Percentiles rank a stretch among this genome's conserved stretches.
phyloP scores from a whole-genome alignment of 2,888 invertebrate genomes.

The Cylloceria caligata region DNA sequence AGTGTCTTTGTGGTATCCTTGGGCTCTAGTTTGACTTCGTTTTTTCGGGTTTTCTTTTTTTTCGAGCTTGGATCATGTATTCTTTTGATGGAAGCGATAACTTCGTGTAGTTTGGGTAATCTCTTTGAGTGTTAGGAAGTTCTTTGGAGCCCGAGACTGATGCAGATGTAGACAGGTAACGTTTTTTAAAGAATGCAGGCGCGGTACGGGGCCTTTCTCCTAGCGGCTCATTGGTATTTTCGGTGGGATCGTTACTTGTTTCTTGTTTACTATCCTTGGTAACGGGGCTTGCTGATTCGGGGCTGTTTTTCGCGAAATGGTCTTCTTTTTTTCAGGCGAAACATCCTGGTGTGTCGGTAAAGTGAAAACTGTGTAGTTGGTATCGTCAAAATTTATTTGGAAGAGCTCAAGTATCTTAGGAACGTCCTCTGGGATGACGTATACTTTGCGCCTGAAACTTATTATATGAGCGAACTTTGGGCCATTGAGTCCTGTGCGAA shows the following conservation, averaged over 20 bases:
- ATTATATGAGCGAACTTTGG: too few species aligned
- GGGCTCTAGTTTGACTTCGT: too few species aligned
- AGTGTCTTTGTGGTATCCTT: too few species aligned
- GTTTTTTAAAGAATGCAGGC: too few species aligned
- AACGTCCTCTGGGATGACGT: slow-evolving; percentile 63
- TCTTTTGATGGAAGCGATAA: neutral
- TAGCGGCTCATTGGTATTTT: too few species aligned
- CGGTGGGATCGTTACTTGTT: too few species aligned
- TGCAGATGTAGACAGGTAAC: too few species aligned
- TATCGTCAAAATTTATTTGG: slow-evolving; percentile 47
- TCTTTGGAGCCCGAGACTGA: neutral
- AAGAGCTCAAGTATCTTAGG: slow-evolving; percentile 53
- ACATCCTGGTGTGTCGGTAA: slow-evolving; percentile 41
- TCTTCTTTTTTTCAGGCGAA: slow-evolving; percentile 41
- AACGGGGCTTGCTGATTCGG: too few species aligned
- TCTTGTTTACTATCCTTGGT: too few species aligned
- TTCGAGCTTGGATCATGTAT: neutral
- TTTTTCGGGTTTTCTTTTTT: slow-evolving; percentile 7
- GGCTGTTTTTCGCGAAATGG: slow-evolving; percentile 39
- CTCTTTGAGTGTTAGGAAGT: neutral
- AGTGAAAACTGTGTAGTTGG: slow-evolving; percentile 54
- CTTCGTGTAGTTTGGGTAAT: neutral
- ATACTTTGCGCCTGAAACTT: slow-evolving; percentile 68
- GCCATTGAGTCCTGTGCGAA: too few species aligned
- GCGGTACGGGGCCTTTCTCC: too few species aligned